Conservation (phyloP, 2,797 vertebrate genomes). For the Peromyscus attwateri region DNA sequence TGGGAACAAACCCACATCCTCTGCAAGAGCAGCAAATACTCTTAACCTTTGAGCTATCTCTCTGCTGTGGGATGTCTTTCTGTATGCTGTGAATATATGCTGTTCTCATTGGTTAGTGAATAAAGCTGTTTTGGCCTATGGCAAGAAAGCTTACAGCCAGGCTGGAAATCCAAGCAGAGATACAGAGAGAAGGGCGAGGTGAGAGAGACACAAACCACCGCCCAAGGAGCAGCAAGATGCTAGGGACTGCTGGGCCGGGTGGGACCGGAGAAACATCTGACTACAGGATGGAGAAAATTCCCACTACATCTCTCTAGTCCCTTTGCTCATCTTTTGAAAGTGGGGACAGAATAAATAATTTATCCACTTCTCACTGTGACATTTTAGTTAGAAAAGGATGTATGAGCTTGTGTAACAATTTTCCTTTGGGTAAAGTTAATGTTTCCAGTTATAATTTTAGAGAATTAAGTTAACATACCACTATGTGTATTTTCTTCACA, state of each 20-base stretch:
- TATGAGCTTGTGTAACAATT: slow-evolving; percentile 7
- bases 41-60: neutral
- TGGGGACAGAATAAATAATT: neutral
- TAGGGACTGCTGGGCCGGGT: too few species aligned
- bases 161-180: too few species aligned
- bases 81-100: too few species aligned
- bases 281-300: too few species aligned
- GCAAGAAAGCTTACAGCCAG: too few species aligned
- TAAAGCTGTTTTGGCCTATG: too few species aligned
- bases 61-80: too few species aligned
- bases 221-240: too few species aligned
- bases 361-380: slow-evolving; percentile 11
- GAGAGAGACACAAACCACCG: too few species aligned
- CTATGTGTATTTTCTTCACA: neutral
- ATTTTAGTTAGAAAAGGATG: neutral
- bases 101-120: too few species aligned
- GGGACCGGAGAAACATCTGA: too few species aligned
- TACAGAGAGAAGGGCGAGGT: too few species aligned
- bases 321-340: slow-evolving; percentile 51
- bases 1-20: neutral
- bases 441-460: slow-evolving; percentile 46
- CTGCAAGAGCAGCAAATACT: neutral
- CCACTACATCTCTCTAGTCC: neutral
- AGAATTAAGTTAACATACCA: slow-evolving; percentile 19
- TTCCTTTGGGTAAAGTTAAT: neutral